Evolutionary conservation across 2,888 invertebrate genomes (phyloP), one percentile per base, ranked within the genome.

Genomic region (Drosophila mimica): DNA sequence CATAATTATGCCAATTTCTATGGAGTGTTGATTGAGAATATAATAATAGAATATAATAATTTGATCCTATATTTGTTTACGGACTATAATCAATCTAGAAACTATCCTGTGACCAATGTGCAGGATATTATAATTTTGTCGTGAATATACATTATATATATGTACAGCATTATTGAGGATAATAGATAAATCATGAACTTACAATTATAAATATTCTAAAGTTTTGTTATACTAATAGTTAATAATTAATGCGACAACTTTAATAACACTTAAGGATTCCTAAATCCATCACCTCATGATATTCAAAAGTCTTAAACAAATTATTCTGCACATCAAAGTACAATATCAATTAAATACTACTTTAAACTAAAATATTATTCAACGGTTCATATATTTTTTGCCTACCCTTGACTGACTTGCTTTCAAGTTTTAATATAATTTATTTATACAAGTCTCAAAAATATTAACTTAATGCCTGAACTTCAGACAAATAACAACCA

Each of bases 1-100:
- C 15, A 46, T 46, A 46, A 46, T 46, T 46, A 43, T 43, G 43
- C 20, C 8, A 25, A 46, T 25, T 46, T 25, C 8, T 0, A 8
- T 25, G 3, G 4, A 46, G 1, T 25, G 1, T 8, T 25, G 15
- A 46, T 8, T 25, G 4, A 15, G 11, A 43, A 43, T 13, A 20
- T 43, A 43, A 36, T 15, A 7, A 17, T 7, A 17, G 40, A 11
- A 65, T 62, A 49, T 11, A 17, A 36, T 36, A 25, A 61, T 62
- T 36, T 28, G 9, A 40, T 51, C 51, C 20, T 17, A 17, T 15
- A 7, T 31, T 38, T 64, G 49, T 31, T 38, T 31, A 38, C 25
- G n/a, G 20, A 25, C 46, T 15, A 25, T 7, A 46, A 7, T 15
- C 13, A 46, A 25, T 15, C 20, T 46, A 4, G 20, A 20, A 15